phyloP scores from a whole-genome alignment of 1,140 invertebrate species.

The Steinernema khuongi region DNA sequence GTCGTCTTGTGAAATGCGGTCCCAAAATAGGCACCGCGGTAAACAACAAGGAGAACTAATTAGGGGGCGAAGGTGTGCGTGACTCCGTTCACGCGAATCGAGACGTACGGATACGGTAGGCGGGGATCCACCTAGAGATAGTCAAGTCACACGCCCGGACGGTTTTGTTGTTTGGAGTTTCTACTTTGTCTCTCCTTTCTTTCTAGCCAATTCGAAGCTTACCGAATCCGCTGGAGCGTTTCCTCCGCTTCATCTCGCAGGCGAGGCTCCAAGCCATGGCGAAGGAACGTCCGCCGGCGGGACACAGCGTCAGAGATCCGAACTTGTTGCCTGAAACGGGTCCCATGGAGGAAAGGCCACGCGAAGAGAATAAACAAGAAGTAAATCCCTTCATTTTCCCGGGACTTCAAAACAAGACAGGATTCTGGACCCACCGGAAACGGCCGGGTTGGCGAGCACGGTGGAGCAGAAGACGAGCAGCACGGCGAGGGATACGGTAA shows the following conservation, averaged over 20 bases:
- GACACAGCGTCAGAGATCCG: conserved; percentile 8
- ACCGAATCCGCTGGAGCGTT: conserved; percentile 9
- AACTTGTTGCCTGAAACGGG: not conserved
- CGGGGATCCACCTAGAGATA: too few relatives aligned
- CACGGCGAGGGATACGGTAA: not conserved
- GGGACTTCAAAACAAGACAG: too few relatives aligned
- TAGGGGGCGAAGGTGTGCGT: not conserved
- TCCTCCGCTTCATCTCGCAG: conserved; percentile 2
- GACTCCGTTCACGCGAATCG: not conserved
- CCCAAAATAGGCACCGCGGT: not conserved
- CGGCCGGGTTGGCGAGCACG: not conserved
- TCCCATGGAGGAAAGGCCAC: not conserved
- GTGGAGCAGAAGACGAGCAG: not conserved
- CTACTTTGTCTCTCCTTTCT: too few relatives aligned
- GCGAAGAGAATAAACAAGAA: not conserved
- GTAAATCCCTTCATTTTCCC: too few relatives aligned
- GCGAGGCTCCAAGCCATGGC: conserved; percentile 10
- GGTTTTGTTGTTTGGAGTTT: too few relatives aligned
- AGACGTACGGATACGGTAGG: too few relatives aligned
- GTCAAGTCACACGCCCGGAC: too few relatives aligned
- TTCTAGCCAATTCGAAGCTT: too few relatives aligned
- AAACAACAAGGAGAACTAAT: not conserved
- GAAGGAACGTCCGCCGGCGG: not conserved
- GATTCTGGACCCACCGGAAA: too few relatives aligned
- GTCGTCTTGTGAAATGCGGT: too few relatives aligned